Conservation (phyloP, 2,888 invertebrate genomes). For the Tinea trinotella region DNA sequence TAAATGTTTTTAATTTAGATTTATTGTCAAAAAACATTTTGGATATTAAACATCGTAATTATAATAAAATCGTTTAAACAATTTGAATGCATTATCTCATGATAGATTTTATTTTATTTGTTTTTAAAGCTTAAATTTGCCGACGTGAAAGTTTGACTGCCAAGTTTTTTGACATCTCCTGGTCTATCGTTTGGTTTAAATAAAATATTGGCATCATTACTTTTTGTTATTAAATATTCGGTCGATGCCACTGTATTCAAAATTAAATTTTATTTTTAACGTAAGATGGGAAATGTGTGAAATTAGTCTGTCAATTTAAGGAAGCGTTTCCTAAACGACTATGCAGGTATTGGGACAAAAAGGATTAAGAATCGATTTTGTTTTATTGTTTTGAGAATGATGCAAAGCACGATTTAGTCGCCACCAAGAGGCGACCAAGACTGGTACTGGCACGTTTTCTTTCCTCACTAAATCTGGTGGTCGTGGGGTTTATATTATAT, state of each 20-base stretch:
- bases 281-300: neutral
- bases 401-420: neutral
- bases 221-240: neutral
- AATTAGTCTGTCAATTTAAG: conserved; percentile 13
- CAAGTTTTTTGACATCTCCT: conserved; percentile 11
- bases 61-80: neutral
- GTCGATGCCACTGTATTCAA: conserved; percentile 8
- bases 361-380: neutral
- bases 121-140: neutral
- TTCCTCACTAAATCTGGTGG: neutral
- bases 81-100: neutral
- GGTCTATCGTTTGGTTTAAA: neutral
- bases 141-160: conserved; percentile 10
- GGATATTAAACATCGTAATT: neutral
- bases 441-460: neutral
- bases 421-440: conserved; percentile 2
- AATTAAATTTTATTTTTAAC: conserved; percentile 8
- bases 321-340: neutral
- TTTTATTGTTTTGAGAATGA: neutral
- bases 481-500: neutral
- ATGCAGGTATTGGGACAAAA: conserved; percentile 1
- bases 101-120: neutral
- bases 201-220: conserved; percentile 6
- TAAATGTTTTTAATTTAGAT: neutral
- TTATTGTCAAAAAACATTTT: neutral